These are phyloP conservation scores for Lasioglossum zephyrum DNA, from an alignment of 2,888 invertebrate species.

Conservation along the genomic window DNA sequence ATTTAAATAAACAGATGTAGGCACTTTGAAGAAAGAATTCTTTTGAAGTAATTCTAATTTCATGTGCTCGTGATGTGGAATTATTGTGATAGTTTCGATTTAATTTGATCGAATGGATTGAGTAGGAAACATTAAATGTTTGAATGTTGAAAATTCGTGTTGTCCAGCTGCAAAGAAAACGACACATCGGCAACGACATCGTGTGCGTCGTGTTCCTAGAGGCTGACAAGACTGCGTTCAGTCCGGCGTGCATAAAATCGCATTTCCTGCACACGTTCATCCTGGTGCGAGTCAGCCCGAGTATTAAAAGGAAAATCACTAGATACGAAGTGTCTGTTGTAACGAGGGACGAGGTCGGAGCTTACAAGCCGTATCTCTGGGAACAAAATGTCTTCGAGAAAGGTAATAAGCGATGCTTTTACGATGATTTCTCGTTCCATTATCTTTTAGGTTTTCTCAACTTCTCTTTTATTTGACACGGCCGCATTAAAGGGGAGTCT, in stretches of 20 bases:
- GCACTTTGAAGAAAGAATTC: too few relatives aligned
- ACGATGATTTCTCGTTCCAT: neutral
- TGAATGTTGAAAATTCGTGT: neutral
- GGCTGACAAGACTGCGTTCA: slow-evolving; percentile 96
- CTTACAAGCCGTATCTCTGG: slow-evolving; percentile 98
- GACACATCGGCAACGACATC: slow-evolving; percentile 97
- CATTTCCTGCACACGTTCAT: slow-evolving; percentile 98
- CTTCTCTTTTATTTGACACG: slow-evolving; percentile 8
- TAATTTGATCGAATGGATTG: neutral
- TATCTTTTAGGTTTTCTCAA: neutral
- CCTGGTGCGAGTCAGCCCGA: slow-evolving; percentile 94
- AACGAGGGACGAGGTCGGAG: slow-evolving; percentile 96
- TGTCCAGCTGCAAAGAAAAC: slow-evolving; percentile 91
- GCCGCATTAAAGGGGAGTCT: neutral
- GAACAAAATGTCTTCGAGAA: slow-evolving; percentile 97
- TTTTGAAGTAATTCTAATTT: too few relatives aligned
- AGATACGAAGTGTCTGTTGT: slow-evolving; percentile 97
- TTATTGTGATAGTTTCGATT: neutral
- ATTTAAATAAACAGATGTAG: too few relatives aligned
- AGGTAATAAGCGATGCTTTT: slow-evolving; percentile 83
- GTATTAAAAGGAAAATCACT: slow-evolving; percentile 93
- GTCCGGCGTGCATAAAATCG: slow-evolving; percentile 97
- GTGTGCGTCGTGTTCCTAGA: slow-evolving; percentile 97
- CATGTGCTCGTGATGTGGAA: neutral
- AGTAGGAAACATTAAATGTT: neutral